These are phyloP conservation scores for Orthosia gracilis DNA, from an alignment of 2,888 invertebrate genomes.

Conservation along the genomic window DNA sequence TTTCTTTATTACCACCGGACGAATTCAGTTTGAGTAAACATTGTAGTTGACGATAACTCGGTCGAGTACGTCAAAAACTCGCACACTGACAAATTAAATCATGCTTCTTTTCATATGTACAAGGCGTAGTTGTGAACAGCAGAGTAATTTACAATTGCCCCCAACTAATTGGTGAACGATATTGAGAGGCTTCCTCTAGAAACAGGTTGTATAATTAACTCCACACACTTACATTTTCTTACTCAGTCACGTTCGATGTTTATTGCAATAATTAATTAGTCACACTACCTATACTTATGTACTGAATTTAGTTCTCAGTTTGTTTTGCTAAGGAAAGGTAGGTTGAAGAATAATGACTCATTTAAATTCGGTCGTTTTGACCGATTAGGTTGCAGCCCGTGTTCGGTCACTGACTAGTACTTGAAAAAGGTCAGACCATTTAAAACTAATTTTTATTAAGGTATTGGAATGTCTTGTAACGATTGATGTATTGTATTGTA, in stretches of 20 bases:
- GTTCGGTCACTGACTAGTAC: too few species aligned
- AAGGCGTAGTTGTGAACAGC: neutral
- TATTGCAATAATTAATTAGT: constrained; percentile 55
- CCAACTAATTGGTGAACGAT: constrained; percentile 52
- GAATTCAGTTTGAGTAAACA: too few species aligned
- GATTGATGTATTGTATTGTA: too few species aligned
- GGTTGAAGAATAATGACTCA: neutral
- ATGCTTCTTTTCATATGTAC: neutral
- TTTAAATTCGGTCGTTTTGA: too few species aligned
- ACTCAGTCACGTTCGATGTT: constrained; percentile 33
- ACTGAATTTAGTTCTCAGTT: constrained; percentile 14
- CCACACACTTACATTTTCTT: constrained; percentile 17
- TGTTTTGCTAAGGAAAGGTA: constrained; percentile 1
- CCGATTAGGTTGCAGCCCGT: too few species aligned
- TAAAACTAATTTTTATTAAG: too few species aligned
- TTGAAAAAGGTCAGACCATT: too few species aligned
- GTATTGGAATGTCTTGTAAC: too few species aligned
- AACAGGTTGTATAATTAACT: constrained; percentile 58
- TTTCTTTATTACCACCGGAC: too few species aligned
- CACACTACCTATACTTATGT: neutral
- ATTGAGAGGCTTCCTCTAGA: constrained; percentile 42
- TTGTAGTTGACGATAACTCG: too few species aligned
- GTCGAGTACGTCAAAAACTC: too few species aligned
- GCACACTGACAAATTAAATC: too few species aligned
- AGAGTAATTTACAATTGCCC: constrained; percentile 15